These are phyloP conservation scores for Uloborus diversus DNA, from an alignment of 1,140 invertebrate genomes.

Conservation along the genomic window DNA sequence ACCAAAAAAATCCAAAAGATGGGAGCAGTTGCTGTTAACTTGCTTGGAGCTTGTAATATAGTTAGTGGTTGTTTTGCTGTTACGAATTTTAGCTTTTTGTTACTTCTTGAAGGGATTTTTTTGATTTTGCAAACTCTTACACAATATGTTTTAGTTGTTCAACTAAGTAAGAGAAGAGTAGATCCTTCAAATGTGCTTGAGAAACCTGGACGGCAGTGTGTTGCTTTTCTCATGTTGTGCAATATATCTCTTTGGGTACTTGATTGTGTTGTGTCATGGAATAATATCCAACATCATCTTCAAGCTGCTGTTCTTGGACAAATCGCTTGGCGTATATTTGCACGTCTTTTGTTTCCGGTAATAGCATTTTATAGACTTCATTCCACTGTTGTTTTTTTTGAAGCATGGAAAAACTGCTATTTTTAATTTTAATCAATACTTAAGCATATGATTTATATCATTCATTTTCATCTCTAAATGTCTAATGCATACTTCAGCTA, in stretches of 20 bases:
- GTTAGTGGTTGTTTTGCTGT: slow-evolving; percentile 63
- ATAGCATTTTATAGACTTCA: slow-evolving; percentile 78
- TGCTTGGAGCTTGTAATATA: slow-evolving; percentile 68
- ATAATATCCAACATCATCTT: slow-evolving; percentile 70
- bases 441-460: too few species aligned
- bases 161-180: slow-evolving; percentile 30
- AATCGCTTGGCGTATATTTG: slow-evolving; percentile 75
- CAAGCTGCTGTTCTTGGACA: slow-evolving; percentile 73
- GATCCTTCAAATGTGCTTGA: slow-evolving; percentile 12
- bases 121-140: slow-evolving; percentile 69
- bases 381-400: slow-evolving; percentile 73
- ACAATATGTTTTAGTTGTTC: slow-evolving; percentile 53
- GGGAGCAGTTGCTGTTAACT: slow-evolving; percentile 69
- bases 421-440: background rate
- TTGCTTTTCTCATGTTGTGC: slow-evolving; percentile 75
- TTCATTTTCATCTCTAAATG: too few species aligned
- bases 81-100: slow-evolving; percentile 62
- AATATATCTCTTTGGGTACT: slow-evolving; percentile 76
- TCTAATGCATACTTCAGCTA: too few species aligned
- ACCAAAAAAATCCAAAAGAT: slow-evolving; percentile 63
- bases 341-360: slow-evolving; percentile 73
- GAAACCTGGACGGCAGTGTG: slow-evolving; percentile 70
- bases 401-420: slow-evolving; percentile 70
- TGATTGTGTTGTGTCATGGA: slow-evolving; percentile 75
- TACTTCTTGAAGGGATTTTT: slow-evolving; percentile 66